Evolutionary conservation across 2,888 invertebrate genomes (phyloP).

Genomic region (Luperina nickerlii): DNA sequence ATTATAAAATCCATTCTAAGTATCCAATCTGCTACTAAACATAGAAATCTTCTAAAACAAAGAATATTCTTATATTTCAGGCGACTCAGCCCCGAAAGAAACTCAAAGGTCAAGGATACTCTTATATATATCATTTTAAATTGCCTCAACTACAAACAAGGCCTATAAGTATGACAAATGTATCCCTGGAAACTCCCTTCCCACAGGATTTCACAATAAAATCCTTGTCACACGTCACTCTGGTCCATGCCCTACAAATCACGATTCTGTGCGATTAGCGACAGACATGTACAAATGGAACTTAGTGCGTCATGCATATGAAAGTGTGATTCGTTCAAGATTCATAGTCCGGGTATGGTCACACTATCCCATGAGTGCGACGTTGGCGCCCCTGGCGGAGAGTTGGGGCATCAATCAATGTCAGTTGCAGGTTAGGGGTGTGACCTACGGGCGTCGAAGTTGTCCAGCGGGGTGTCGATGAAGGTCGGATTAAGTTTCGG

Average conservation of each 20-base stretch:
- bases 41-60: not conserved
- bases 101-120: not conserved
- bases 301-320: slow-evolving; percentile 55
- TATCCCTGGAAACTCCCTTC: not conserved
- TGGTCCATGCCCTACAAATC: slow-evolving; percentile 39
- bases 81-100: not conserved
- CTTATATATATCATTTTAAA: not conserved
- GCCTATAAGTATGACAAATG: slow-evolving; percentile 21
- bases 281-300: slow-evolving; percentile 58
- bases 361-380: slow-evolving; percentile 66
- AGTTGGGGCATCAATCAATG: slow-evolving; percentile 80
- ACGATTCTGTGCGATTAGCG: slow-evolving; percentile 50
- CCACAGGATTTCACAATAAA: slow-evolving; percentile 13
- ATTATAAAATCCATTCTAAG: not conserved
- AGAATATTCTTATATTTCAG: not conserved
- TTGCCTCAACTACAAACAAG: not conserved
- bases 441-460: slow-evolving; percentile 54
- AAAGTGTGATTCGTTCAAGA: slow-evolving; percentile 60
- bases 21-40: not conserved
- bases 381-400: slow-evolving; percentile 63
- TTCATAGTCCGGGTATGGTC: slow-evolving; percentile 63
- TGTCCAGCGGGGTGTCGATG: slow-evolving; percentile 27
- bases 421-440: slow-evolving; percentile 74
- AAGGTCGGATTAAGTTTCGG: slow-evolving; percentile 5
- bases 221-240: slow-evolving; percentile 21